Conservation (phyloP, 2,797 vertebrate genomes). For the Gobionotothen gibberifrons region DNA sequence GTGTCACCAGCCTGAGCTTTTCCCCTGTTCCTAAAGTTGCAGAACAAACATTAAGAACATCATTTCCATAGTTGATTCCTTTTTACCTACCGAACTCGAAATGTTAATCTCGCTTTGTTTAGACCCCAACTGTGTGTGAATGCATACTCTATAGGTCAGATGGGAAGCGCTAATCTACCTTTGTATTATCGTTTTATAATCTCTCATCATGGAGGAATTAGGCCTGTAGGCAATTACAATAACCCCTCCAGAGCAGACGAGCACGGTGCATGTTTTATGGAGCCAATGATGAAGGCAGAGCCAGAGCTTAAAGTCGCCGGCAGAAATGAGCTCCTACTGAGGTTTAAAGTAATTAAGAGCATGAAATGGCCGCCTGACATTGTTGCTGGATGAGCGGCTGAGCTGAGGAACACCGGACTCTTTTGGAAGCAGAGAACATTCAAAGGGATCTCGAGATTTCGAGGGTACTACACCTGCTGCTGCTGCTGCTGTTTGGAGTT, state of each 20-base stretch:
- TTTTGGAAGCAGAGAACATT: conserved; percentile 54
- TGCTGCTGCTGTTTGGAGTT: conserved; percentile 23
- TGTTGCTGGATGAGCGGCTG: conserved; percentile 69
- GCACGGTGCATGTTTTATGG: conserved; percentile 59
- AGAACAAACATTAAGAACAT: conserved; percentile 13
- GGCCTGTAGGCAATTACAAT: conserved; percentile 43
- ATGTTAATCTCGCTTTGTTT: not conserved
- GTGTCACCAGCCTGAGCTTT: conserved; percentile 12
- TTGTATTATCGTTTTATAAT: conserved; percentile 28
- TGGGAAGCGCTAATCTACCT: not conserved
- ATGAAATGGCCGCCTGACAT: conserved; percentile 54
- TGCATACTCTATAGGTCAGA: conserved; percentile 16
- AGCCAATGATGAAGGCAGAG: conserved; percentile 48
- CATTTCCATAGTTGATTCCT: not conserved
- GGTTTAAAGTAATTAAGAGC: conserved; percentile 68
- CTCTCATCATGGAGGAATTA: conserved; percentile 42
- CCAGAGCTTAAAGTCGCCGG: conserved; percentile 46
- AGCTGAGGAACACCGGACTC: conserved; percentile 76
- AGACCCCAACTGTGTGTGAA: conserved; percentile 5
- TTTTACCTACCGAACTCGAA: conserved; percentile 2
- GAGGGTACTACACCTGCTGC: conserved; percentile 23
- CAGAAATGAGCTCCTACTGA: conserved; percentile 61
- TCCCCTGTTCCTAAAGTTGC: conserved; percentile 29
- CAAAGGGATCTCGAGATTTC: conserved; percentile 51
- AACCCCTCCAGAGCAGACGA: conserved; percentile 42